Percentiles rank a stretch among this genome's conserved stretches.
phyloP scores from a whole-genome alignment of 2,113 vertebrate genomes.

The Antennarius striatus region DNA sequence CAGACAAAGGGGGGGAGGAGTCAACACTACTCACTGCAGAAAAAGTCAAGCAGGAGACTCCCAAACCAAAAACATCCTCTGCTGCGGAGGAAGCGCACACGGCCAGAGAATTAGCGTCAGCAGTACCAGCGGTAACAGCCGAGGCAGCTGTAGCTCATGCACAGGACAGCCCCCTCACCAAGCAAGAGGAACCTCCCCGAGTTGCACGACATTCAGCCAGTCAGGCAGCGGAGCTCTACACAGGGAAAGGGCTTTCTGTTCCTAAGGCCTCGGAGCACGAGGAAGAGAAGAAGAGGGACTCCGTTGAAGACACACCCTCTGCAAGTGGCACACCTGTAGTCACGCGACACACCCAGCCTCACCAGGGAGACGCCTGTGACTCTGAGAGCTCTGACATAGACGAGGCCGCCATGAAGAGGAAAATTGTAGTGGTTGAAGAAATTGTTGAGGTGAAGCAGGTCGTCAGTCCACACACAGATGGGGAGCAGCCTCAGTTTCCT shows the following conservation, averaged over 20 bases:
- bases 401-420: slow-evolving; percentile 78
- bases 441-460: slow-evolving; percentile 79
- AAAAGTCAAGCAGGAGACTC: slow-evolving; percentile 81
- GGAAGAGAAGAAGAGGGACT: slow-evolving; percentile 63
- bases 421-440: slow-evolving; percentile 84
- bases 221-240: slow-evolving; percentile 72
- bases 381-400: slow-evolving; percentile 41
- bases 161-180: slow-evolving; percentile 70
- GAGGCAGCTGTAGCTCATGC: slow-evolving; percentile 66
- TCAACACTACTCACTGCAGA: slow-evolving; percentile 60
- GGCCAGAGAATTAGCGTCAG: slow-evolving; percentile 74
- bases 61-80: slow-evolving; percentile 78
- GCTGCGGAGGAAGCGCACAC: slow-evolving; percentile 74
- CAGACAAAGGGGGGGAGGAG: slow-evolving; percentile 83
- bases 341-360: slow-evolving; percentile 37
- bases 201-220: slow-evolving; percentile 74
- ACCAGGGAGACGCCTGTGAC: slow-evolving; percentile 52
- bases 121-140: slow-evolving; percentile 60
- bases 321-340: slow-evolving; percentile 50
- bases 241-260: slow-evolving; percentile 59
- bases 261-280: slow-evolving; percentile 53
- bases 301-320: slow-evolving; percentile 67
- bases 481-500: slow-evolving; percentile 53
- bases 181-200: slow-evolving; percentile 77
- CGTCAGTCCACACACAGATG: slow-evolving; percentile 49